A percentile compares a stretch with the other conserved stretches of the same genome.
Conservation (phyloP, 2,113 vertebrate species). For the Thinocorus orbignyianus region DNA sequence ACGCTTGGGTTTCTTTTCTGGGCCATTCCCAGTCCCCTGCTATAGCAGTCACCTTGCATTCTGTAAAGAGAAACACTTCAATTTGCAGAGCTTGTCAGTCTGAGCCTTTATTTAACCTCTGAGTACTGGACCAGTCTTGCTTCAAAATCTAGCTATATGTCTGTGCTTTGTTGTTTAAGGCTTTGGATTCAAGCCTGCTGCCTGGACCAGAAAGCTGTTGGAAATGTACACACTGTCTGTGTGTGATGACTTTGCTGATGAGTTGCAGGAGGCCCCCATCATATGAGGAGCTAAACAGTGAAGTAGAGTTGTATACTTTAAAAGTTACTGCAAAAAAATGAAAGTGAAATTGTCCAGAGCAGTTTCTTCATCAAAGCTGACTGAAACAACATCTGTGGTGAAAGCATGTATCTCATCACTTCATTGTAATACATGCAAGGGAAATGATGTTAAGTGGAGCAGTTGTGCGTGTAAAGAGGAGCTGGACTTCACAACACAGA, state of each 20-base stretch:
- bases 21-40: background rate
- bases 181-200: background rate
- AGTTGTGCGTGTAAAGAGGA: background rate
- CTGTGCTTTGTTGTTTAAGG: background rate
- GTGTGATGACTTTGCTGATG: background rate
- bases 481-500: background rate
- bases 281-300: background rate
- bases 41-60: background rate
- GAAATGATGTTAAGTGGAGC: background rate
- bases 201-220: background rate
- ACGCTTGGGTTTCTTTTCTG: background rate
- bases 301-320: background rate
- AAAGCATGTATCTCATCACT: background rate
- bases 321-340: background rate
- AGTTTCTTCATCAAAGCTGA: background rate
- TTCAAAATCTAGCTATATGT: background rate
- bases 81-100: background rate
- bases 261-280: background rate
- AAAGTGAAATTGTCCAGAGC: slow-evolving; percentile 2
- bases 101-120: background rate
- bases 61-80: background rate
- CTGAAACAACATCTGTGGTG: background rate
- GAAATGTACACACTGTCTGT: background rate
- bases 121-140: background rate
- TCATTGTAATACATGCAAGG: background rate